A percentile compares a stretch with the other conserved stretches of the same genome.
Evolutionary conservation across 2,888 invertebrate genomes (phyloP).

Genomic region (Macrophya alboannulata): DNA sequence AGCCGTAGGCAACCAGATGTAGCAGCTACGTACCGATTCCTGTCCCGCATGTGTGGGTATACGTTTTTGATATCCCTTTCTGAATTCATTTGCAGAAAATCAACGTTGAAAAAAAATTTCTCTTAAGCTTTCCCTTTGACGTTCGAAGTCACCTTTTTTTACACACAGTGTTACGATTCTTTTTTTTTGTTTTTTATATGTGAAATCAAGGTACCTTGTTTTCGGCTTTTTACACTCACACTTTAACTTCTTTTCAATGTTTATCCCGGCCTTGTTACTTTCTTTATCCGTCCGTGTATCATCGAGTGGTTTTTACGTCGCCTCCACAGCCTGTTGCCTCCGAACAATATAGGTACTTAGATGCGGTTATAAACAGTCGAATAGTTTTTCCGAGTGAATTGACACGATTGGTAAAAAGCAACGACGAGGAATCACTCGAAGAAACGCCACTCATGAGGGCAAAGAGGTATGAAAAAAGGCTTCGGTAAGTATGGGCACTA

Average conservation of each 20-base stretch:
- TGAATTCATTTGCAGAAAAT: conserved; percentile 42
- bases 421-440: conserved; percentile 17
- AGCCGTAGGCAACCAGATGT: conserved; percentile 37
- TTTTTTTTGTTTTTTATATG: neutral
- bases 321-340: conserved; percentile 25
- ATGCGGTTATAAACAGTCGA: conserved; percentile 11
- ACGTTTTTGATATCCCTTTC: conserved; percentile 5
- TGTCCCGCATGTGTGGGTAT: neutral
- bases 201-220: neutral
- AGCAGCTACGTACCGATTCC: conserved; percentile 27
- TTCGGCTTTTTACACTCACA: neutral
- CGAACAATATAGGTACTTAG: conserved; percentile 32
- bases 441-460: conserved; percentile 20
- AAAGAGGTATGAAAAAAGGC: conserved; percentile 18
- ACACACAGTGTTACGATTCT: neutral
- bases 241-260: neutral
- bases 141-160: neutral
- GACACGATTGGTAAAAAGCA: conserved; percentile 16
- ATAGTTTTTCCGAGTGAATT: conserved; percentile 52
- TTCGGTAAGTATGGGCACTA: conserved; percentile 30
- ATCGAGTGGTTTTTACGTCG: conserved; percentile 22
- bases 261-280: conserved; percentile 6
- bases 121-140: neutral
- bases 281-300: conserved; percentile 36
- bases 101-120: neutral